phyloP scores from a whole-genome alignment of 2,113 vertebrate species.

The Amblyopsis rosae region DNA sequence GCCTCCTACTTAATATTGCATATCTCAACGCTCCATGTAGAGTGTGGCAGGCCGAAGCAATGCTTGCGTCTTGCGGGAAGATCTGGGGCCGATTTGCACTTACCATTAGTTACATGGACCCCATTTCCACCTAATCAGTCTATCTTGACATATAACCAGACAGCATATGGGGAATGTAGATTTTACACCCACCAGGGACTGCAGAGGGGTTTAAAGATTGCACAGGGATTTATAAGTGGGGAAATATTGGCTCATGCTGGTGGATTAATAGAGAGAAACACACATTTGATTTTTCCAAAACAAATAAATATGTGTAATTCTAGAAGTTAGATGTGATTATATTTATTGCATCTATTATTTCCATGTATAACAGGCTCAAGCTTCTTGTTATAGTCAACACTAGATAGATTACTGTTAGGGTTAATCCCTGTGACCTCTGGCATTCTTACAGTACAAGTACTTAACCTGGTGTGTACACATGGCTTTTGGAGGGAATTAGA shows the following conservation, averaged over 20 bases:
- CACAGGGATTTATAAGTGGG: slow-evolving; percentile 29
- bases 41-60: slow-evolving; percentile 38
- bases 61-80: slow-evolving; percentile 55
- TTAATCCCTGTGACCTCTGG: slow-evolving; percentile 66
- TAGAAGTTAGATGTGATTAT: neutral
- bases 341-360: neutral
- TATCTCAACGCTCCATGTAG: slow-evolving; percentile 52
- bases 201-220: neutral
- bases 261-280: slow-evolving; percentile 2
- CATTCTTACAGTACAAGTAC: slow-evolving; percentile 62
- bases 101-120: slow-evolving; percentile 65
- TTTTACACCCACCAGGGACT: slow-evolving; percentile 48
- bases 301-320: too few species aligned
- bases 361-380: neutral
- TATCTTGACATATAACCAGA: slow-evolving; percentile 66
- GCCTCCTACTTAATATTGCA: slow-evolving; percentile 66
- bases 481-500: slow-evolving; percentile 69
- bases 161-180: slow-evolving; percentile 61
- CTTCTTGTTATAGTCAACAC: neutral
- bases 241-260: slow-evolving; percentile 31
- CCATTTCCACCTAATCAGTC: slow-evolving; percentile 78
- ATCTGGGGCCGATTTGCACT: slow-evolving; percentile 69
- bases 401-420: slow-evolving; percentile 61
- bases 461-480: slow-evolving; percentile 69
- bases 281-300: too few species aligned